Evolutionary conservation across 1,140 invertebrate species (phyloP), one percentile per base, ranked within the genome.

Genomic region (Conus betulinus): DNA sequence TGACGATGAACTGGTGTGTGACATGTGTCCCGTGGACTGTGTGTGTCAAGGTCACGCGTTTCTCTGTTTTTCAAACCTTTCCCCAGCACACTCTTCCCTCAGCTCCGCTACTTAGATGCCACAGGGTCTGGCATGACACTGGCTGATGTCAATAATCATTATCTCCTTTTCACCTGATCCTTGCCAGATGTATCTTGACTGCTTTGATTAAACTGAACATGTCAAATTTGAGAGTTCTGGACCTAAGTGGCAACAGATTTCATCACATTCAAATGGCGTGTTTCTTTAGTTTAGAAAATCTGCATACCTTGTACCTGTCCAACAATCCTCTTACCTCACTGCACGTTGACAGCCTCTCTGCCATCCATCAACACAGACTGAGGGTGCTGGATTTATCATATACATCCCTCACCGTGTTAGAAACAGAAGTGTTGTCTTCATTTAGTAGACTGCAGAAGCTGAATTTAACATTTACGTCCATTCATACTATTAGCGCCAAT

Each of bases 11-110:
- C 27, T 78, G 67, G 78, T 88, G 15, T 91, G 87, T 60, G 27
- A 87, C 20, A 53, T 13, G 13, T 86, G 85, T 23, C 85, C 85
- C 94, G 90, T 55, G 93, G 81, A 20, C 51, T 90, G 88, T 55
- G 11, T 60, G 20, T 90, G 86, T 74, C 53, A 57, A 52, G 86
- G 79, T 63, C 53, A 20, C 20, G 74, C 85, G 7, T 57, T 87
- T 51, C 55, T 52, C 11, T 89, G 88, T 25, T 8, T 27, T 25
- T 27, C n/a, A n/a, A 84, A n/a, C 23, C 60, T 20, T 23, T 88
- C 17, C 27, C n/a, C 17, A 17, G 52, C 10, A 79, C n/a, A 13
- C 20, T 39, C 20, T 81, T 87, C 71, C n/a, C 57, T n/a, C 63
- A 8, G 15, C 39, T 86, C 4, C 85, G 85, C 27, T 86, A 52